Evolutionary conservation across 1,140 invertebrate species (phyloP), one percentile per base, ranked within the genome.

Genomic region (Drosophila lacertosa): DNA sequence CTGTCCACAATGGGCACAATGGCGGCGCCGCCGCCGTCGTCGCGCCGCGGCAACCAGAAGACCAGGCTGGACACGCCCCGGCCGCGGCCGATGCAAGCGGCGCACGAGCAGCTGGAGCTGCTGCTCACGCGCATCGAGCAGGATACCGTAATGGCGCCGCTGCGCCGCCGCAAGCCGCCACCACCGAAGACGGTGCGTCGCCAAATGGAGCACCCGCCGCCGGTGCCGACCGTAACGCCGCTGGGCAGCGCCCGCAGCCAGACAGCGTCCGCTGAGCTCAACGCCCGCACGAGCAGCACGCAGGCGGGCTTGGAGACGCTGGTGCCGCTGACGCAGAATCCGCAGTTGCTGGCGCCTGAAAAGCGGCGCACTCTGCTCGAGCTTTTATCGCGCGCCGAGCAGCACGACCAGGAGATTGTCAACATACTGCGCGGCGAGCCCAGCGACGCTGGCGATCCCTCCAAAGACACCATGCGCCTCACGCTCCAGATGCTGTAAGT

Each of bases 401-500:
- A 76, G 20, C 72, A 50, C 2, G 80, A 83, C 15, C 65, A 62
- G 54, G 57, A 63, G 16, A 55, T 86, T 1, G 45, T 86, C 18
- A 60, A 84, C 0, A 45, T 69, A 13, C 20, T 84, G 64, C 59
- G 33, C 6, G 24, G 29, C 47, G 40, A 48, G 26, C 1, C 11
- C 24, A 15, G 20, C 24, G 29, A 32, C 7, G 29, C 0, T 16
- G 63, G 44, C 5, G 51, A 64, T 45, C 35, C 55, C 9, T 45
- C 48, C 18, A 40, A 22, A 62, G 48, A 81, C 1, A 22, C 57
- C 15, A 60, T 48, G 42, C 60, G 54, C 5, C 63, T 42, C 42
- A 66, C 62, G 18, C 57, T 79, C n/a, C 68, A 84, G 29, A 69
- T 69, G 72, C 58, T 84, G 80, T 84, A 45, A 84, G 81, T 86